These are phyloP conservation scores for Spea bombifrons DNA, from an alignment of 2,113 vertebrate genomes.

Conservation along the genomic window DNA sequence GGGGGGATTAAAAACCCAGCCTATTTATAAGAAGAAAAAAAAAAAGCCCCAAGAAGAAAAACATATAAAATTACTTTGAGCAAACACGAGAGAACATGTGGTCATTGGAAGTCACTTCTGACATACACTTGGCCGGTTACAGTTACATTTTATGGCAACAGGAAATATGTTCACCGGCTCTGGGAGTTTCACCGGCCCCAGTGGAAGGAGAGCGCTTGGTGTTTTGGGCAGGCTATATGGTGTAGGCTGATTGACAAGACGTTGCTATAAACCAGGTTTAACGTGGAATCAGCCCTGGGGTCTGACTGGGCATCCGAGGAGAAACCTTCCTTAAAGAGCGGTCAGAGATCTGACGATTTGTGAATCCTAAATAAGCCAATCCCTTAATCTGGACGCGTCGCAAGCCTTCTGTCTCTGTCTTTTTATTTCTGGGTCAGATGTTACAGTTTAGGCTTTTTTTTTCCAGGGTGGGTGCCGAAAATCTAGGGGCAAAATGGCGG, in stretches of 20 bases:
- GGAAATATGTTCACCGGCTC: conserved; percentile 48
- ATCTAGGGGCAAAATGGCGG: too few species aligned
- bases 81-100: conserved; percentile 44
- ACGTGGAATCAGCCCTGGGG: conserved; percentile 26
- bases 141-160: conserved; percentile 40
- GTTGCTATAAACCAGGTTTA: conserved; percentile 34
- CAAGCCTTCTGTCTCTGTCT: not conserved
- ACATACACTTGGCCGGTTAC: conserved; percentile 44
- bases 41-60: conserved; percentile 32
- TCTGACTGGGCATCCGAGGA: not conserved
- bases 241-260: conserved; percentile 43
- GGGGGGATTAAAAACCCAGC: conserved; percentile 20
- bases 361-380: not conserved
- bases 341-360: not conserved
- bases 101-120: conserved; percentile 47
- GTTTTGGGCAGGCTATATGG: conserved; percentile 40
- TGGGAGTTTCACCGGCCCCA: conserved; percentile 40
- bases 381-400: not conserved
- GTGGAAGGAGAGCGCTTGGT: conserved; percentile 27
- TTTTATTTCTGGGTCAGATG: not conserved
- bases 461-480: too few species aligned
- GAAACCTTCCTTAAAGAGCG: not conserved
- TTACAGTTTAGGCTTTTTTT: too few species aligned
- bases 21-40: conserved; percentile 42
- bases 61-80: conserved; percentile 47